phyloP scores from a whole-genome alignment of 2,113 vertebrate species.

The Jacana jacana region DNA sequence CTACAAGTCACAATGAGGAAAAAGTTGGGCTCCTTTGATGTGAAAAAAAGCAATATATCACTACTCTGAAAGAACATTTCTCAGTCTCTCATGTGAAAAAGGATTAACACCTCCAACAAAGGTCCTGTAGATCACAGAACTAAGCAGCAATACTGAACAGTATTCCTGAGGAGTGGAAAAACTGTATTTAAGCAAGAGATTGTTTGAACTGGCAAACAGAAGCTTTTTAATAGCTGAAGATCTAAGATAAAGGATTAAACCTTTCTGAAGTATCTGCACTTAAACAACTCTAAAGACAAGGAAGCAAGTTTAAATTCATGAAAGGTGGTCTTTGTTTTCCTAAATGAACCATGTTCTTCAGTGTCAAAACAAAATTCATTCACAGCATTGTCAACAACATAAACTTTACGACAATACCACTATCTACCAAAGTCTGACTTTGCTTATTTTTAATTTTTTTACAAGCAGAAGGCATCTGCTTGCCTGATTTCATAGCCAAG shows the following conservation, averaged over 20 bases:
- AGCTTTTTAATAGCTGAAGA: constrained; percentile 78
- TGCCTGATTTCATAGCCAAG: neutral
- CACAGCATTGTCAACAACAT: neutral
- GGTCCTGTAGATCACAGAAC: constrained; percentile 77
- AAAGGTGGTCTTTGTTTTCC: constrained; percentile 59
- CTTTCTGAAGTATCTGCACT: constrained; percentile 60
- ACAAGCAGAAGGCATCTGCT: neutral
- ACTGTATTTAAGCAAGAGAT: constrained; percentile 76
- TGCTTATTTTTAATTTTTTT: constrained; percentile 17
- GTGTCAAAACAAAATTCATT: constrained; percentile 29
- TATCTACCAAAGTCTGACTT: neutral
- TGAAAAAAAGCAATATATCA: constrained; percentile 82
- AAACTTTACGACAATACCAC: constrained; percentile 10
- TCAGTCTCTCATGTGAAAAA: constrained; percentile 85
- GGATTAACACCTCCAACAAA: constrained; percentile 86
- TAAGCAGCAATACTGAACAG: constrained; percentile 71
- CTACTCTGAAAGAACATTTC: constrained; percentile 81
- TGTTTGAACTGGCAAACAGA: constrained; percentile 80
- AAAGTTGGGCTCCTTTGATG: constrained; percentile 76
- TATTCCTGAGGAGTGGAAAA: constrained; percentile 76
- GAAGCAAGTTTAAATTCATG: constrained; percentile 61
- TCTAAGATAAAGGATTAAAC: constrained; percentile 72
- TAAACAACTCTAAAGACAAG: constrained; percentile 60
- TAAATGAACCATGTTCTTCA: constrained; percentile 41
- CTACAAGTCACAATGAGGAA: constrained; percentile 60